phyloP scores from a whole-genome alignment of 2,888 invertebrate species.

The Drosophila niveifrons region DNA sequence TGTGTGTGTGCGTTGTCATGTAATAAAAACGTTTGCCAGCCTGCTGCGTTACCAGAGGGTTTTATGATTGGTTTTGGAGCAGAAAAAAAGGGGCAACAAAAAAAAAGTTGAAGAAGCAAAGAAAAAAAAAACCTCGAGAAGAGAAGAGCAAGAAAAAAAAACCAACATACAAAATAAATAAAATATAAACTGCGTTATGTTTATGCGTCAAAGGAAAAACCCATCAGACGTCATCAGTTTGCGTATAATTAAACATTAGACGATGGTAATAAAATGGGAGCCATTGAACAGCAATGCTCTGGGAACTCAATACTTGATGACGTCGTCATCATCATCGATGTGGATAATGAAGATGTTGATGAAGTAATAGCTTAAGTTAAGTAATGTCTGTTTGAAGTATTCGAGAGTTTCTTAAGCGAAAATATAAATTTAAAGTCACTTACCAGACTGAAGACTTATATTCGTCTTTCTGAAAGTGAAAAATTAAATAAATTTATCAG shows the following conservation, averaged over 20 bases:
- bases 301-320: background rate
- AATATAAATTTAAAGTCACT: too few species aligned
- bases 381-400: too few species aligned
- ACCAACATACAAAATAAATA: constrained; percentile 68
- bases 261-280: constrained; percentile 56
- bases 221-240: constrained; percentile 61
- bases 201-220: constrained; percentile 69
- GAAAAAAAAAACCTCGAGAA: constrained; percentile 28
- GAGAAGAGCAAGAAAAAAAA: background rate
- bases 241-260: constrained; percentile 75
- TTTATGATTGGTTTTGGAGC: constrained; percentile 75
- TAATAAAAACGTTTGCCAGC: constrained; percentile 71
- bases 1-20: constrained; percentile 35
- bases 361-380: too few species aligned
- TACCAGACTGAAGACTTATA: too few species aligned
- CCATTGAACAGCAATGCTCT: constrained; percentile 37
- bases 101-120: background rate
- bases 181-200: constrained; percentile 80
- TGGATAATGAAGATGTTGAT: too few species aligned
- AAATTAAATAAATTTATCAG: too few species aligned
- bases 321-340: too few species aligned
- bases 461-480: too few species aligned
- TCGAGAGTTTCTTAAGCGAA: too few species aligned
- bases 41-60: constrained; percentile 54
- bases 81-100: constrained; percentile 52